Evolutionary conservation across 2,888 invertebrate species (phyloP).

Genomic region (Andrena chrysosceles): DNA sequence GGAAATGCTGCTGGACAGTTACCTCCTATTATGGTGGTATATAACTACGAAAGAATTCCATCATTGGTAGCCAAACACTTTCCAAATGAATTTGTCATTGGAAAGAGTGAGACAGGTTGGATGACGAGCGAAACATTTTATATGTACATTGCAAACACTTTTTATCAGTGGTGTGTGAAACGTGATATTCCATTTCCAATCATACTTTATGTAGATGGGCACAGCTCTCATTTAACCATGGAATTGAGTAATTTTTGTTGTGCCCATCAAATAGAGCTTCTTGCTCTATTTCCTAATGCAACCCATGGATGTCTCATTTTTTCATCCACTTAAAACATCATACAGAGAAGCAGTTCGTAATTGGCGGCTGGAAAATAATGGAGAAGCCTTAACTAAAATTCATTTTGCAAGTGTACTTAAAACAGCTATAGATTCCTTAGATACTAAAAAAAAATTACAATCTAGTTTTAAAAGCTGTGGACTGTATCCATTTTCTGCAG

Average conservation of each 20-base stretch:
- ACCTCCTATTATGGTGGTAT: not conserved
- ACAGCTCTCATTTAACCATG: not conserved
- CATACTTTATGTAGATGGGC: not conserved
- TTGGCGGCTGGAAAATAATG: not conserved
- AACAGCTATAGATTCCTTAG: not conserved
- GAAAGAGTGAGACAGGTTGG: not conserved
- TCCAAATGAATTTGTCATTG: not conserved
- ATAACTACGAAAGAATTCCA: not conserved
- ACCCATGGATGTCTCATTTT: no score
- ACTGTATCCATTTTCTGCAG: not conserved
- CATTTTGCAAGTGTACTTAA: not conserved
- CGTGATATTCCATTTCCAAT: not conserved
- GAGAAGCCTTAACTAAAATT: not conserved
- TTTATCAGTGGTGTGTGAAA: not conserved
- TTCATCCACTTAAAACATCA: not conserved
- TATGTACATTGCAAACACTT: not conserved
- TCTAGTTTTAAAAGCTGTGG: not conserved
- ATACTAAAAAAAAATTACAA: not conserved
- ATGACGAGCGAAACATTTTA: not conserved
- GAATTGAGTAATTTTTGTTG: not conserved
- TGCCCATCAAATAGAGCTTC: no score
- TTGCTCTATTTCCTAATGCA: no score
- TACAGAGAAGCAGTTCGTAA: not conserved
- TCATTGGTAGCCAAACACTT: not conserved
- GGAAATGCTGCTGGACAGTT: constrained; percentile 4